Evolutionary conservation across 2,888 invertebrate species (phyloP).

Genomic region (Thera obeliscata): DNA sequence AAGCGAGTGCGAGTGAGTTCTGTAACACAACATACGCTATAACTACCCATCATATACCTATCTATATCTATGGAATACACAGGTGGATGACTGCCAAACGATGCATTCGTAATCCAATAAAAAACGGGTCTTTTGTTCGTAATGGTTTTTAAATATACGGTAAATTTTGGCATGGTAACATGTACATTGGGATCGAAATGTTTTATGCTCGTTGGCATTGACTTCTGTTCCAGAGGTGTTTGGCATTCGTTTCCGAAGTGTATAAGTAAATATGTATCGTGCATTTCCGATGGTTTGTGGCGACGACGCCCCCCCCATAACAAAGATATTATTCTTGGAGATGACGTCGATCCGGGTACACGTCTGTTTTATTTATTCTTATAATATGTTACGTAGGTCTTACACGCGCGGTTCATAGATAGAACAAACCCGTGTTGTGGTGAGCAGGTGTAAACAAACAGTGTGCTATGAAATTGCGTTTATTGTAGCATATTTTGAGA

Average conservation of each 20-base stretch:
- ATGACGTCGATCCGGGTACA: conserved; percentile 15
- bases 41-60: background rate
- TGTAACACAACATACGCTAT: conserved; percentile 46
- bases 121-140: conserved; percentile 17
- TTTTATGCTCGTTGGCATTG: conserved; percentile 28
- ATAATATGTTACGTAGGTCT: conserved; percentile 7
- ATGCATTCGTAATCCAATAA: conserved; percentile 22
- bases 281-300: conserved; percentile 14
- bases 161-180: conserved; percentile 27
- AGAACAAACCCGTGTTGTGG: conserved; percentile 13
- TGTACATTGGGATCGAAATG: conserved; percentile 1
- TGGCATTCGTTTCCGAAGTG: conserved; percentile 16
- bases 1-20: conserved; percentile 64
- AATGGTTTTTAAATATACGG: conserved; percentile 24
- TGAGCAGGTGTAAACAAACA: conserved; percentile 2
- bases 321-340: conserved; percentile 8
- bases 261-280: conserved; percentile 1
- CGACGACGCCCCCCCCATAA: conserved; percentile 18
- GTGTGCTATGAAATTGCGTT: background rate
- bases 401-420: conserved; percentile 15
- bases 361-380: conserved; percentile 12
- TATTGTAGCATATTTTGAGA: background rate
- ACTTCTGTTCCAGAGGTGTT: conserved; percentile 14
- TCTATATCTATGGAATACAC: background rate
- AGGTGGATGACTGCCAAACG: conserved; percentile 24